Conservation (phyloP, 2,113 vertebrate species). For the Malurus alboscapulatus region DNA sequence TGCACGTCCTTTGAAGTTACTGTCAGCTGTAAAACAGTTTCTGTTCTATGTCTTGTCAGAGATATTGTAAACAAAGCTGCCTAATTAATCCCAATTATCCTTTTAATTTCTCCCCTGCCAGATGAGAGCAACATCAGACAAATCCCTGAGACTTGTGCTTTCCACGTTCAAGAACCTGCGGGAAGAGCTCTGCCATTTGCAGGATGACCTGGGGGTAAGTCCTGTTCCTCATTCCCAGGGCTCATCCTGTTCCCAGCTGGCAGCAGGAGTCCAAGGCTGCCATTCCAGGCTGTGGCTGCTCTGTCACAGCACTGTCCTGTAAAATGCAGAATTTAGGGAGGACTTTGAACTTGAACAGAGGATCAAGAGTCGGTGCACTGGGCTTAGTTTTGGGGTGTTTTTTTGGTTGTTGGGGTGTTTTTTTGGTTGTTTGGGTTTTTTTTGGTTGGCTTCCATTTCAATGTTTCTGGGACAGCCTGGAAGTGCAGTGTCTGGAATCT, state of each 20-base stretch:
- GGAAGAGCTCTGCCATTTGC: conserved; percentile 90
- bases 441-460: background rate
- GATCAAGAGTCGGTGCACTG: background rate
- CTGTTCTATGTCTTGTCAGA: background rate
- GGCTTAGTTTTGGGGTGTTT: background rate
- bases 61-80: background rate
- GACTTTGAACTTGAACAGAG: background rate
- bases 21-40: background rate
- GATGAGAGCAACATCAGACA: conserved; percentile 90
- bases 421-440: background rate
- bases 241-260: background rate
- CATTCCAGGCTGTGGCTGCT: background rate
- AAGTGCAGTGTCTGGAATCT: background rate
- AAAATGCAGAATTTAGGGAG: background rate
- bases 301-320: background rate
- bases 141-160: conserved; percentile 88
- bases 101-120: conserved; percentile 18
- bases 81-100: background rate
- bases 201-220: conserved; percentile 88
- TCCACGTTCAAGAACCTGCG: conserved; percentile 90
- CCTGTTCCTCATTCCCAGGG: fast-evolving
- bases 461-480: background rate
- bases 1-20: background rate
- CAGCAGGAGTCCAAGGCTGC: background rate
- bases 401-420: background rate